A percentile compares a stretch with the other conserved stretches of the same genome.
Conservation (phyloP, 2,888 invertebrate genomes). For the Panorpa germanica region DNA sequence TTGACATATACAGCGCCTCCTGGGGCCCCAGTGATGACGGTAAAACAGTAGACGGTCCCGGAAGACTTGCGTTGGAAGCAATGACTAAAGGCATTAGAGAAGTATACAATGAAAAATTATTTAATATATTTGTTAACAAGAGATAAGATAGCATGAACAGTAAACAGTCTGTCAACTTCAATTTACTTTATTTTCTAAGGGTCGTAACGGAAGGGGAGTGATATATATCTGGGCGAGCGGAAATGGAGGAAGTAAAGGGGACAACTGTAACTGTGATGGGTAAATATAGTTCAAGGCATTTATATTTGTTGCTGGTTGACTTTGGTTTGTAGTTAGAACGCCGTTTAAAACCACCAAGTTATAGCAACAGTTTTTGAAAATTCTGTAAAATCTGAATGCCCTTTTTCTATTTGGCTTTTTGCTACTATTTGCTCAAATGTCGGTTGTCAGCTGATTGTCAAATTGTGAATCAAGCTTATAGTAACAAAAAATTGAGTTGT, state of each 20-base stretch:
- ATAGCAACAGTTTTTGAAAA: too few species aligned
- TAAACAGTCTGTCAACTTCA: conserved; percentile 10
- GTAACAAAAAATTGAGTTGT: too few species aligned
- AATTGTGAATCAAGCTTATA: too few species aligned
- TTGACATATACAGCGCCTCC: conserved; percentile 83
- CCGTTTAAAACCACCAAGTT: too few species aligned
- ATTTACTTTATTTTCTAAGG: conserved; percentile 24
- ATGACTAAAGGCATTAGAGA: conserved; percentile 52
- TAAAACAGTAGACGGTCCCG: conserved; percentile 74
- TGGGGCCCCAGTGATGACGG: conserved; percentile 93
- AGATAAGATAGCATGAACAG: conserved; percentile 9
- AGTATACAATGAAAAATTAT: conserved; percentile 25
- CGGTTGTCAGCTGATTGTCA: too few species aligned
- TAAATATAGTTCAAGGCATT: too few species aligned
- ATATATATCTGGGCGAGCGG: conserved; percentile 90
- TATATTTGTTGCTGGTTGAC: too few species aligned
- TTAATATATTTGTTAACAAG: not conserved
- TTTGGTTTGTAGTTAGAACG: too few species aligned
- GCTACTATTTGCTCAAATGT: too few species aligned
- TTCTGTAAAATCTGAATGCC: too few species aligned
- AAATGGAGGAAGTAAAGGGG: conserved; percentile 65
- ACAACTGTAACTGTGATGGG: conserved; percentile 88
- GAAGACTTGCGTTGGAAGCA: conserved; percentile 56
- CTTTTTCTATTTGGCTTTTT: too few species aligned
- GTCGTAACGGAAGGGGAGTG: conserved; percentile 61